phyloP scores from a whole-genome alignment of 1,140 invertebrate species.

The Conus ventricosus region DNA sequence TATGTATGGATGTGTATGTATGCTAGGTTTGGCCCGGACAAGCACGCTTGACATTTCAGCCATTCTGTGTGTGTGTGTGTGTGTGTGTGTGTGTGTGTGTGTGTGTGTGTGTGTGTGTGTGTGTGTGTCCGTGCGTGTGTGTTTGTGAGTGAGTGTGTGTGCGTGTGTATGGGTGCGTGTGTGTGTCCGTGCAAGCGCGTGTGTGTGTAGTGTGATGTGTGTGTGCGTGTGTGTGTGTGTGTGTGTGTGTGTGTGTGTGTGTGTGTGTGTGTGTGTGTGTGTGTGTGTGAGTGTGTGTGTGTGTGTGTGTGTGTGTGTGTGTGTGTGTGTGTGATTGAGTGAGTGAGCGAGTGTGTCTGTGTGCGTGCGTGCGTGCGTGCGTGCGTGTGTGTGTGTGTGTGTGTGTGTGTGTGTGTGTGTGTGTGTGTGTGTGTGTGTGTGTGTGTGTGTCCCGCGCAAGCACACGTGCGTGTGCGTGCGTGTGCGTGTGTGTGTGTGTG shows the following conservation, averaged over 20 bases:
- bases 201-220: too few species aligned
- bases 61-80: too few species aligned
- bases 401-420: neutral
- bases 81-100: too few species aligned
- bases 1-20: too few species aligned
- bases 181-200: neutral
- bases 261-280: neutral
- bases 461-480: too few species aligned
- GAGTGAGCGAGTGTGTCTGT: neutral
- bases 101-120: too few species aligned
- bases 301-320: neutral
- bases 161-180: neutral
- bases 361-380: neutral
- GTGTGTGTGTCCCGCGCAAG: constrained; percentile 14
- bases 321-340: neutral
- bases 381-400: neutral
- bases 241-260: neutral
- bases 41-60: too few species aligned
- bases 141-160: too few species aligned
- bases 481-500: constrained; percentile 19
- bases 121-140: too few species aligned
- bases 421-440: neutral
- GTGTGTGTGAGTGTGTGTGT: neutral
- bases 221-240: neutral
- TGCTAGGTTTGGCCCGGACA: too few species aligned